phyloP scores from a whole-genome alignment of 2,797 vertebrate genomes.

The Valencia hispanica region DNA sequence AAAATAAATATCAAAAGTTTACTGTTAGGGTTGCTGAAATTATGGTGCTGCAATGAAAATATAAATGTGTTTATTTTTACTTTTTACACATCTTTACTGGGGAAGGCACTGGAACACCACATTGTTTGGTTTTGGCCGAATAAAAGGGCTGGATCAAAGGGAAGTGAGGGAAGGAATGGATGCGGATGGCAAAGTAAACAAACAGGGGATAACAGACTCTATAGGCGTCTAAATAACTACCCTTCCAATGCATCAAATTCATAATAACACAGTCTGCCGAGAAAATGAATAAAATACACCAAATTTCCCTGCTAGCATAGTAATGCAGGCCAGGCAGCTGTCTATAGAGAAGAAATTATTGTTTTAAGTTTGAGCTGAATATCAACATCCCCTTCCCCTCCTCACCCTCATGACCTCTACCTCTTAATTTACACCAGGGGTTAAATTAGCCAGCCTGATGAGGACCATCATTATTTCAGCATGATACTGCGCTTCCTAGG shows the following conservation, averaged over 20 bases:
- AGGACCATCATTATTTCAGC: constrained; percentile 61
- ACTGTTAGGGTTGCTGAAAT: neutral
- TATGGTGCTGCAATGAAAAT: neutral
- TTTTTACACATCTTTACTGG: too few species aligned
- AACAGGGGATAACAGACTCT: constrained; percentile 42
- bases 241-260: constrained; percentile 60
- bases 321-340: constrained; percentile 53
- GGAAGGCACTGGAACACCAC: neutral
- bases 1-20: neutral
- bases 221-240: constrained; percentile 47
- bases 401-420: constrained; percentile 38
- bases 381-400: neutral
- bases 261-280: constrained; percentile 56
- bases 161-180: neutral
- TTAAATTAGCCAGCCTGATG: constrained; percentile 60
- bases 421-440: constrained; percentile 63
- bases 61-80: neutral
- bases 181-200: constrained; percentile 31
- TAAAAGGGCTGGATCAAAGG: constrained; percentile 23
- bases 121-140: constrained; percentile 48
- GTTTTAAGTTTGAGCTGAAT: constrained; percentile 47
- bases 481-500: constrained; percentile 23
- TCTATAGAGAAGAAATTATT: constrained; percentile 48
- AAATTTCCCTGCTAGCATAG: constrained; percentile 49
- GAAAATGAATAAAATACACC: constrained; percentile 65